Percentiles rank a stretch among this genome's conserved stretches.
Conservation (phyloP, 2,888 invertebrate genomes). For the Acleris sparsana region DNA sequence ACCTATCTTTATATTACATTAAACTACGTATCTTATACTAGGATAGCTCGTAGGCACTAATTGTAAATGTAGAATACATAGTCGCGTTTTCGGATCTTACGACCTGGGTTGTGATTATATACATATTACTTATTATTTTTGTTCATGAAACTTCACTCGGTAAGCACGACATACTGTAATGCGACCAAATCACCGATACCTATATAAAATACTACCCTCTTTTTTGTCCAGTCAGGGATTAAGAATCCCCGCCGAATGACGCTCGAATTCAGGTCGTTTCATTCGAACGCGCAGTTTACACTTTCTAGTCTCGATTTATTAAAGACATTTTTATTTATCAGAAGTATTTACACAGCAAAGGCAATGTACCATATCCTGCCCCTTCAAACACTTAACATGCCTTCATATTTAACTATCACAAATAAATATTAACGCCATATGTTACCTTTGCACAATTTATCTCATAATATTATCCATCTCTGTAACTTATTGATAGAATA, state of each 20-base stretch:
- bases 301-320: conserved; percentile 79
- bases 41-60: conserved; percentile 63
- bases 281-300: conserved; percentile 66
- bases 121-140: conserved; percentile 22
- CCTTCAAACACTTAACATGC: conserved; percentile 7
- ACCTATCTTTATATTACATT: conserved; percentile 61
- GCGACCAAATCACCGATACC: background rate
- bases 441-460: conserved; percentile 13
- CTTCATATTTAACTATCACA: conserved; percentile 1
- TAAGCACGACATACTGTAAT: background rate
- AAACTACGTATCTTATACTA: conserved; percentile 46
- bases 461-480: background rate
- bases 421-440: conserved; percentile 6
- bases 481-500: conserved; percentile 17
- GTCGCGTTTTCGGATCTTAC: conserved; percentile 62
- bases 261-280: conserved; percentile 56
- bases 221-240: background rate
- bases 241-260: background rate
- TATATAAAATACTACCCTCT: too few relatives aligned
- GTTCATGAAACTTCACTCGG: background rate
- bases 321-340: conserved; percentile 54
- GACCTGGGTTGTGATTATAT: conserved; percentile 51
- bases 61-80: conserved; percentile 52
- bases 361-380: conserved; percentile 7
- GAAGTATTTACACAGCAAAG: conserved; percentile 19